phyloP scores from a whole-genome alignment of 2,797 vertebrate genomes.

The Malacoraja senta region DNA sequence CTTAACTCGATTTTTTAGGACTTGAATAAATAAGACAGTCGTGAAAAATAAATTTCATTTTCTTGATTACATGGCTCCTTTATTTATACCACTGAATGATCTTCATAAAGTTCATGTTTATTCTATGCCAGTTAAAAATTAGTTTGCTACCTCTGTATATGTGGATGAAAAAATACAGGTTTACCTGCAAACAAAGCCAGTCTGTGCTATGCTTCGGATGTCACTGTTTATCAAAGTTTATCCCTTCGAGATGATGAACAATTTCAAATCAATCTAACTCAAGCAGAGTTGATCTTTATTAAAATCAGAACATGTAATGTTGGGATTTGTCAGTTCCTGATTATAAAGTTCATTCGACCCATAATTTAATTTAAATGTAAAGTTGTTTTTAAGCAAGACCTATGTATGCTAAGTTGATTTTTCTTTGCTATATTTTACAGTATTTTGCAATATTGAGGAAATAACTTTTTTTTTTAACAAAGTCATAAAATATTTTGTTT shows the following conservation, averaged over 20 bases:
- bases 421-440: background rate
- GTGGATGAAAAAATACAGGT: background rate
- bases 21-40: background rate
- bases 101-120: background rate
- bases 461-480: background rate
- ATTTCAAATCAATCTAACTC: constrained; percentile 21
- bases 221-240: background rate
- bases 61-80: background rate
- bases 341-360: background rate
- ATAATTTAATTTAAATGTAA: background rate
- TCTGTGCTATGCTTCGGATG: background rate
- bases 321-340: background rate
- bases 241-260: background rate
- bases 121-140: background rate
- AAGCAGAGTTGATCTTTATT: background rate
- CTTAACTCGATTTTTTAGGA: background rate
- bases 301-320: background rate
- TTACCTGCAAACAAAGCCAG: background rate
- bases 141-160: background rate
- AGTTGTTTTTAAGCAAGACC: background rate
- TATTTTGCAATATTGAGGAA: background rate
- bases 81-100: background rate
- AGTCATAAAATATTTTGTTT: background rate
- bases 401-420: background rate
- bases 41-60: background rate